A percentile compares a stretch with the other conserved stretches of the same genome.
Evolutionary conservation across 2,888 invertebrate species (phyloP).

Genomic region (Laothoe populi): DNA sequence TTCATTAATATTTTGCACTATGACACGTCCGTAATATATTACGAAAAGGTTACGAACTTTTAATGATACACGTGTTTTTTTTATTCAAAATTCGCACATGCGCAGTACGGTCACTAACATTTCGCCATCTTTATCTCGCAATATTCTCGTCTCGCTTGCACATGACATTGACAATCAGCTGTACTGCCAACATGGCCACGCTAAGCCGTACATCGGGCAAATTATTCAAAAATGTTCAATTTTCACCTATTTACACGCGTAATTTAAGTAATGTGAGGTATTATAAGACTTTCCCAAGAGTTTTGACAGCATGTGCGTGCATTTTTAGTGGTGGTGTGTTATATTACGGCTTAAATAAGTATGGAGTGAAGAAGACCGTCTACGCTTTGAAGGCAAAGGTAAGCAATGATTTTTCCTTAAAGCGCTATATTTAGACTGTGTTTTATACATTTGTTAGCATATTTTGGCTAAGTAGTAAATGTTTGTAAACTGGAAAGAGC

Average conservation of each 20-base stretch:
- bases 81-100: slow-evolving; percentile 15
- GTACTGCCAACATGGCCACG: slow-evolving; percentile 82
- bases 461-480: background rate
- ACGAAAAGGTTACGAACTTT: too few relatives aligned
- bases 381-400: slow-evolving; percentile 82
- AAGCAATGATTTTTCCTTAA: slow-evolving; percentile 17
- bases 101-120: background rate
- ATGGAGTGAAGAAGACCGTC: slow-evolving; percentile 66
- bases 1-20: too few relatives aligned
- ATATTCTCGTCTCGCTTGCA: slow-evolving; percentile 50
- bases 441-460: background rate
- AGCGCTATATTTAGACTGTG: slow-evolving; percentile 15
- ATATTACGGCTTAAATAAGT: slow-evolving; percentile 68
- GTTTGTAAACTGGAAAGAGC: background rate
- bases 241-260: slow-evolving; percentile 60
- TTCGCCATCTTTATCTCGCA: slow-evolving; percentile 11
- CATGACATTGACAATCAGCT: slow-evolving; percentile 68
- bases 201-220: slow-evolving; percentile 71
- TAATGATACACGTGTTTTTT: too few relatives aligned
- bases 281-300: slow-evolving; percentile 59
- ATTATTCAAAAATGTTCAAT: slow-evolving; percentile 72
- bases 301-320: slow-evolving; percentile 72
- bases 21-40: too few relatives aligned
- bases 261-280: slow-evolving; percentile 64
- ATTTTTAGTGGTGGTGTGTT: slow-evolving; percentile 70